Evolutionary conservation across 2,113 vertebrate genomes (phyloP), one percentile per base, ranked within the genome.

Genomic region (Chaetodon trifascialis): DNA sequence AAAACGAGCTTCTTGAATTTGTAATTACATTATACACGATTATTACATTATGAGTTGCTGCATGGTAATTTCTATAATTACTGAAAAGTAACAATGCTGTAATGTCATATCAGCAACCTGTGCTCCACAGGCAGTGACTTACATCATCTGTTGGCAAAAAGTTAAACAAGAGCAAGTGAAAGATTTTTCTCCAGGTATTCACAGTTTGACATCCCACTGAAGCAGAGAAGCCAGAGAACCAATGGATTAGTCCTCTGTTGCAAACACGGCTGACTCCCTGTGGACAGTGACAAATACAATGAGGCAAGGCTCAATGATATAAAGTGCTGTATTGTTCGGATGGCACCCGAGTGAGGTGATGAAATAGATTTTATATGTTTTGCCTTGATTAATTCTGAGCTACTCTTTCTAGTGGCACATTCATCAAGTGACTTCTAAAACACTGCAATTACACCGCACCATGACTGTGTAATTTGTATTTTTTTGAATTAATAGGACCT

Each of bases 211-310:
- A 4, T 73, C 65, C 52, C 58, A 54, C 30, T 49, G 71, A 83
- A 70, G 71, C 25, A 42, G 73, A 86, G 54, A 54, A 68, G 23
- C 60, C 69, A 65, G 36, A 56, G 16, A 69, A 44, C 10, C 11
- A 2, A 60, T 51, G 72, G 83, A 85, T 83, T 7, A 73, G 69
- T 34, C 4, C 55, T 82, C 11, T 10, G 47, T 54, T 73, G 69
- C 55, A 86, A 86, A 82, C 79, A 78, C 70, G 60, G 71, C 69
- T 80, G 40, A 62, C 74, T 87, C 78, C 74, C 56, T n/a, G 66
- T 10, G 30, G 88, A 88, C 75, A 74, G 16, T 85, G 86, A 93
- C 74, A 60, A 83, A 88, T 73, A 67, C 76, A 47, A 56, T 16
- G 72, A 84, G 79, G 80, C 56, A 56, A 72, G 51, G 73, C 73